Evolutionary conservation across 2,797 vertebrate species (phyloP), one percentile per base, ranked within the genome.

Genomic region (Coendou prehensilis): DNA sequence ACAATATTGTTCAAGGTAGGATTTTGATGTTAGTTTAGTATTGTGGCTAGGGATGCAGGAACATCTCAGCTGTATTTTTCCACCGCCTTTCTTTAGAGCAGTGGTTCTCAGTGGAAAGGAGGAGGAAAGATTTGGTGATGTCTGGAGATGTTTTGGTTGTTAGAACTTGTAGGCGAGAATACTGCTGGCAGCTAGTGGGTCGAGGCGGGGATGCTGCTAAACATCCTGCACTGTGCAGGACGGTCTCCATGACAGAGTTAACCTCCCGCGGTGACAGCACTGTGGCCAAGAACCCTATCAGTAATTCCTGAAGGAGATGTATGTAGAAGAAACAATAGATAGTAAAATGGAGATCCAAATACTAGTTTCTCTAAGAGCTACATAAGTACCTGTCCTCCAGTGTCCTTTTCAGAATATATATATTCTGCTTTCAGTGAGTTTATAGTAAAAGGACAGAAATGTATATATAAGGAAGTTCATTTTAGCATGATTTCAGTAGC

Each of bases 401-500:
- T 76, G 47, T 30, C 45, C 26, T 2, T 50, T 76, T 76, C 45
- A 50, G 6, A 59, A 37, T 69, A 1, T 23, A 54, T n/a, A 28
- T 50, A 52, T 75, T 90, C 61, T 93, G 26, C 76, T 57, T 54
- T 75, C 37, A 33, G 45, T 80, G 71, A 78, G 33, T 57, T 69
- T 90, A 69, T 15, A 81, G 15, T 56, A 14, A 54, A 37, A 76
- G n/a, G 10, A 28, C 45, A 47, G 64, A 81, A 7, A 33, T 67
- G 78, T 91, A 67, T 28, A 37, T 50, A 10, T 52, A 69, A 78
- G 26, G 64, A 54, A 67, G 33, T 92, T 96, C 45, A 41, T 63
- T 90, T 92, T 61, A 89, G 56, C 50, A 67, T 85, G 50, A 61
- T 67, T 92, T 79, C 20, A 87, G 1, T 84, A 90, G 85, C 15